Evolutionary conservation across 2,888 invertebrate genomes (phyloP).

Genomic region (Leptinotarsa peninsularis): DNA sequence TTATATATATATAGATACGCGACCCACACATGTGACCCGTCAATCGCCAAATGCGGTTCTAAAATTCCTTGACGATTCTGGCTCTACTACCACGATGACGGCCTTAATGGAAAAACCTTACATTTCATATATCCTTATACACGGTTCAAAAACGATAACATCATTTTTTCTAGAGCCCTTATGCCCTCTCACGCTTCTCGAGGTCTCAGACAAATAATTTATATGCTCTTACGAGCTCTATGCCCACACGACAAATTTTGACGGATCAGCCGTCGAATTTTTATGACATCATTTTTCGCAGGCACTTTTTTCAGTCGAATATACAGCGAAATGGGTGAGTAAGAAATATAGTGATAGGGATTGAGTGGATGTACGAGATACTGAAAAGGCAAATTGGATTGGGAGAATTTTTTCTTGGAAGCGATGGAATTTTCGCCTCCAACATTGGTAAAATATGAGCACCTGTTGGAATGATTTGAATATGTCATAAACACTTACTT

Average conservation of each 20-base stretch:
- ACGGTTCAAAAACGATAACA: conserved; percentile 31
- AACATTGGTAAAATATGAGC: neutral
- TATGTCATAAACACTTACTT: neutral
- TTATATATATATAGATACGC: too few species aligned
- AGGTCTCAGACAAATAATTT: conserved; percentile 31
- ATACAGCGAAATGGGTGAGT: conserved; percentile 5
- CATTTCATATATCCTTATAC: conserved; percentile 27
- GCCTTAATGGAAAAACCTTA: neutral
- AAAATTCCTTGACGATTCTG: neutral
- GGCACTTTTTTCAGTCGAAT: conserved; percentile 11
- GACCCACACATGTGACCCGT: neutral
- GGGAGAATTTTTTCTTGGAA: neutral
- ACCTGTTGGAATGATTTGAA: neutral
- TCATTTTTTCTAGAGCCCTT: conserved; percentile 27
- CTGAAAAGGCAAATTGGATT: conserved; percentile 19
- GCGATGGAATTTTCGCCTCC: neutral
- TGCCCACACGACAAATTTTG: conserved; percentile 32
- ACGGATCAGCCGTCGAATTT: conserved; percentile 24
- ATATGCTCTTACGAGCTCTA: conserved; percentile 27
- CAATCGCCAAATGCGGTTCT: neutral
- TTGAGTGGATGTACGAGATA: conserved; percentile 16
- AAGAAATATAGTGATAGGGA: conserved; percentile 15
- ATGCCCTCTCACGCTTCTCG: conserved; percentile 24
- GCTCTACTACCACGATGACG: neutral
- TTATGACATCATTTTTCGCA: conserved; percentile 27